phyloP scores from a whole-genome alignment of 2,888 invertebrate species.

The Tinea trinotella region DNA sequence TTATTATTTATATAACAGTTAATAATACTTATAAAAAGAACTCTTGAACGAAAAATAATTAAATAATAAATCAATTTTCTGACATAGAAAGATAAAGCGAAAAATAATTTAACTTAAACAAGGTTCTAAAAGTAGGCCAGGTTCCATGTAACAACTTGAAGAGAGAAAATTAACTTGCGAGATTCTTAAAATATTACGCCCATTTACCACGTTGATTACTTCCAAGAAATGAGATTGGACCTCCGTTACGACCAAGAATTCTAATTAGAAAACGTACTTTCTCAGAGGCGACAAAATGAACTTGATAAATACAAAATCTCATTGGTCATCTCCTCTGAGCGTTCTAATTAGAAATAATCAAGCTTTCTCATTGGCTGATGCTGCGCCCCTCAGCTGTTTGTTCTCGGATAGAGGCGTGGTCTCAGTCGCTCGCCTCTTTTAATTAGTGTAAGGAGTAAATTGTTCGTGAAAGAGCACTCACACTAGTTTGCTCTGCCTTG shows the following conservation, averaged over 20 bases:
- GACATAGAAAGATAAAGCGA: neutral
- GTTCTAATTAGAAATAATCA: slow-evolving; percentile 74
- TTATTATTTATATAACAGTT: too few species aligned
- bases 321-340: slow-evolving; percentile 63
- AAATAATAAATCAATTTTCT: neutral
- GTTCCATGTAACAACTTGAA: slow-evolving; percentile 17
- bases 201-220: slow-evolving; percentile 41
- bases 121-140: slow-evolving; percentile 12
- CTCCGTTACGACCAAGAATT: slow-evolving; percentile 20
- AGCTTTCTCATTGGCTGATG: slow-evolving; percentile 57
- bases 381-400: slow-evolving; percentile 64
- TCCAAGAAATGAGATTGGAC: slow-evolving; percentile 41
- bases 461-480: slow-evolving; percentile 61
- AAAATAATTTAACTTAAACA: slow-evolving; percentile 15
- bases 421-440: slow-evolving; percentile 67
- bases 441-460: slow-evolving; percentile 74
- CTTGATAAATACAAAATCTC: slow-evolving; percentile 54
- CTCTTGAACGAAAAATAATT: neutral
- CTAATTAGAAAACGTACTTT: slow-evolving; percentile 37
- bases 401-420: slow-evolving; percentile 61
- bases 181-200: slow-evolving; percentile 31
- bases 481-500: slow-evolving; percentile 45
- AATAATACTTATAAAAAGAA: too few species aligned
- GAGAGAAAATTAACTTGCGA: slow-evolving; percentile 15
- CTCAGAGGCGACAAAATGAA: slow-evolving; percentile 39